Base-by-base conservation (phyloP, 2,113 vertebrate species). In the Crotalus viridis region DNA sequence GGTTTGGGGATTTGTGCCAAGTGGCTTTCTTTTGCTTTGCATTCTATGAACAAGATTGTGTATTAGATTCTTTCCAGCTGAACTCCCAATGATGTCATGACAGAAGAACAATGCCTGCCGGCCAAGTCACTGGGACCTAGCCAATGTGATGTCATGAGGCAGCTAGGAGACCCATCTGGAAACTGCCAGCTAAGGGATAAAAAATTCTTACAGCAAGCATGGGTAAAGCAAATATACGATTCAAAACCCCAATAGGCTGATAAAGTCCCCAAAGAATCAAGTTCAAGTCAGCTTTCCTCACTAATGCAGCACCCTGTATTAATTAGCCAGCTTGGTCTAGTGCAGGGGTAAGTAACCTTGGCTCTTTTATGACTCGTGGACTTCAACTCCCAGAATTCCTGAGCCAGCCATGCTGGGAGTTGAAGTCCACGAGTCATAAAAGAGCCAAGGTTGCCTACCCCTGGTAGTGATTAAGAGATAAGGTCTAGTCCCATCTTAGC, bases 31-130 rank as follows among this genome's bases (percentile, higher is more conserved):
- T 59, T 28, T 59, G 56, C 43, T 85, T 93, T 1, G n/a, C 92
- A 93, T 93, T 48, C 33, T 90, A 2, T 19, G 22, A 74, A 48
- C 12, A 52, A 39, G 21, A 22, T 15, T 19, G 22, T 7, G 21
- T 6, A 22, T 19, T 21, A 4, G 91, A 51, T 12, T 81, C 46
- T 54, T 54, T 19, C 69, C 28, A n/a, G 3, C n/a, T 28, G 51
- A 88, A 54, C 39, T 33, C 46, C 28, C 46, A n/a, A 85, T 85
- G 64, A 89, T 89, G 91, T 92, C 91, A 92, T 56, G 51, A 89
- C 15, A 12, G 33, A 92, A 64, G 51, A 92, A 81, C 91, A 92
- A 90, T 86, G n/a, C 46, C 33, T 12, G 46, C 1, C 24, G 22
- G 28, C 22, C 55, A 54, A 24, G n/a, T 7, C 26, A 21, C 1